Conservation (phyloP, 2,888 invertebrate species). For the Chamaedrilus cognettii region DNA sequence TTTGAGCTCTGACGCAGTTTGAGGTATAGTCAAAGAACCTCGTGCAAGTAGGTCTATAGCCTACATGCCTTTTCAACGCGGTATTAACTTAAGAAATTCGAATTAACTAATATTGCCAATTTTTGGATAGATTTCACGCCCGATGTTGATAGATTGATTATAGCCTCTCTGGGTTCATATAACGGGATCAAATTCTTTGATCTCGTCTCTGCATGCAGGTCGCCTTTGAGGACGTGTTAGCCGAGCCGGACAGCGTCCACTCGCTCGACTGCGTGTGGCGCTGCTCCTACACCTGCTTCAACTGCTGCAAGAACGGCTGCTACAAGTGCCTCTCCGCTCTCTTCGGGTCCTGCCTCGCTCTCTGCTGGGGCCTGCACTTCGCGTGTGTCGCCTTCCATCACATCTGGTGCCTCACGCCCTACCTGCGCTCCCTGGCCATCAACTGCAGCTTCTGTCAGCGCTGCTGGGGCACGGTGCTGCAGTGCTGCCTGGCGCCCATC, state of each 20-base stretch:
- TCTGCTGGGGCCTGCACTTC: conserved; percentile 61
- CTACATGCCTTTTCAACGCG: too few species aligned
- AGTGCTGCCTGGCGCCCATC: conserved; percentile 66
- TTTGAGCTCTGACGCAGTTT: too few species aligned
- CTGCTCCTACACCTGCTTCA: conserved; percentile 69
- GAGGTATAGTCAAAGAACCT: too few species aligned
- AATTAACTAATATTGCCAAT: too few species aligned
- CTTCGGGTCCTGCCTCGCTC: conserved; percentile 69
- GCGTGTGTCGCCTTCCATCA: conserved; percentile 65
- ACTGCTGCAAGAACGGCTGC: conserved; percentile 69
- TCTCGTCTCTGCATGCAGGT: conserved; percentile 60
- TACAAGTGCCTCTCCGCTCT: conserved; percentile 70
- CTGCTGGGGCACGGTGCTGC: conserved; percentile 66
- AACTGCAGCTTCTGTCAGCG: conserved; percentile 68
- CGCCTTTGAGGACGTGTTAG: conserved; percentile 41
- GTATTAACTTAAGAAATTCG: too few species aligned
- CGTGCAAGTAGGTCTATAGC: too few species aligned
- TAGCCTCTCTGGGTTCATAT: too few species aligned
- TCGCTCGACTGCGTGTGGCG: conserved; percentile 72
- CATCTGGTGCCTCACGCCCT: conserved; percentile 74
- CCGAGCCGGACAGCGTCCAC: conserved; percentile 42
- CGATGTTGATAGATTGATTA: too few species aligned
- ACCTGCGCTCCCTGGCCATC: conserved; percentile 69
- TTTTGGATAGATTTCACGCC: too few species aligned
- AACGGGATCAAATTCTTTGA: too few species aligned